These are phyloP conservation scores for Pteronotus mesoamericanus DNA, from an alignment of 2,797 vertebrate species.

Conservation along the genomic window DNA sequence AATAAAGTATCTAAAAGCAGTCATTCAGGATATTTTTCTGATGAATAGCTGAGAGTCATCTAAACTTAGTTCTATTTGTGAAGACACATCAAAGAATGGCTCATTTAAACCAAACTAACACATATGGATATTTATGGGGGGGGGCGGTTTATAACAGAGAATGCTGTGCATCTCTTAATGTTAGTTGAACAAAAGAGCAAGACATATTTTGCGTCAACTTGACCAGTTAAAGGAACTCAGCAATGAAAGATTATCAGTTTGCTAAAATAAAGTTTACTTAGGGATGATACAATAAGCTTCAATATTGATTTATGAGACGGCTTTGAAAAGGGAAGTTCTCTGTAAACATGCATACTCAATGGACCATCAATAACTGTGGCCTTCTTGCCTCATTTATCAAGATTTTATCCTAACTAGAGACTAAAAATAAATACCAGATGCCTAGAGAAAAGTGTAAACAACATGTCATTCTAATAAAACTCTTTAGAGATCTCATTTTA, in stretches of 20 bases:
- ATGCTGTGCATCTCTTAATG: not conserved
- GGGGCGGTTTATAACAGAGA: too few species aligned
- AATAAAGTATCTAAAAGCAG: not conserved
- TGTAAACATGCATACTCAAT: constrained; percentile 53
- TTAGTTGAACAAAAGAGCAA: constrained; percentile 28
- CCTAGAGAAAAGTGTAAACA: constrained; percentile 46
- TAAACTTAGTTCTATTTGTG: constrained; percentile 15
- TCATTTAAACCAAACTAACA: not conserved
- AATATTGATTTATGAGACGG: constrained; percentile 62
- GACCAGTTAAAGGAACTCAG: constrained; percentile 11
- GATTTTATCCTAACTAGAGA: constrained; percentile 42
- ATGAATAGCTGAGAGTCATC: constrained; percentile 29
- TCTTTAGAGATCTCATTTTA: constrained; percentile 6
- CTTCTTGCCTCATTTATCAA: constrained; percentile 65
- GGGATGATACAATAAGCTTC: constrained; percentile 59
- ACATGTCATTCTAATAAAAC: constrained; percentile 29
- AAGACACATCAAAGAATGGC: constrained; percentile 24
- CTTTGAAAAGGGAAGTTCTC: constrained; percentile 62
- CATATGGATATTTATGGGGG: not conserved
- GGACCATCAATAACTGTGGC: constrained; percentile 63
- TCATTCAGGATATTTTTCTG: not conserved
- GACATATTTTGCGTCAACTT: constrained; percentile 35
- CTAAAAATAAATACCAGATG: constrained; percentile 48
- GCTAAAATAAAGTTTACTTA: constrained; percentile 63
- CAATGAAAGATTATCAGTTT: constrained; percentile 37